These are phyloP conservation scores for Notoglanidium macrostoma DNA, from an alignment of 2,797 vertebrate genomes.

Conservation along the genomic window DNA sequence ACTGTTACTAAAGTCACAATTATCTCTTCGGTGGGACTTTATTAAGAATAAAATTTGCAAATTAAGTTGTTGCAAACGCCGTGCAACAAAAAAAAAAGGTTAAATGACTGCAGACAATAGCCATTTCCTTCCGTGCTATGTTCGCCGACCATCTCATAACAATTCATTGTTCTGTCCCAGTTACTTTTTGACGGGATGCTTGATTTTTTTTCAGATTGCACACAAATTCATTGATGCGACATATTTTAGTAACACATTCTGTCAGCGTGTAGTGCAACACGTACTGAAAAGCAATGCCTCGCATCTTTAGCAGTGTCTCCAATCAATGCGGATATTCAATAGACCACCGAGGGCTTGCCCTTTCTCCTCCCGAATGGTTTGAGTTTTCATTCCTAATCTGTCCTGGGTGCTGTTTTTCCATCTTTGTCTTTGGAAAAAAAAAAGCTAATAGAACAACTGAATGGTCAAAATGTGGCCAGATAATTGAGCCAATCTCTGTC, in stretches of 20 bases:
- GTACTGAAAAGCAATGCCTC: background rate
- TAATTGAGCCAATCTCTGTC: slow-evolving; percentile 73
- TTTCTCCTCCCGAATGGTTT: slow-evolving; percentile 20
- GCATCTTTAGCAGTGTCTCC: slow-evolving; percentile 2
- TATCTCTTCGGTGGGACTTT: slow-evolving; percentile 98
- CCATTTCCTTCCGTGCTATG: slow-evolving; percentile 62
- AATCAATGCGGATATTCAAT: slow-evolving; percentile 34
- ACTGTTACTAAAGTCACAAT: slow-evolving; percentile 99
- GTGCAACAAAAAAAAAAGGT: slow-evolving; percentile 51
- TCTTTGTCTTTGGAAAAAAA: background rate
- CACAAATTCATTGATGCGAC: slow-evolving; percentile 64
- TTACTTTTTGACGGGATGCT: slow-evolving; percentile 30
- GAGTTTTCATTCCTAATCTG: slow-evolving; percentile 33
- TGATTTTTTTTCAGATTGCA: slow-evolving; percentile 58
- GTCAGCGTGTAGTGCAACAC: slow-evolving; percentile 17
- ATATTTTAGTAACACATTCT: slow-evolving; percentile 31
- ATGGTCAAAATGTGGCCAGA: slow-evolving; percentile 63
- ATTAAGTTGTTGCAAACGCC: slow-evolving; percentile 91
- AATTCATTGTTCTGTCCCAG: slow-evolving; percentile 69
- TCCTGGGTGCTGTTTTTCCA: slow-evolving; percentile 9
- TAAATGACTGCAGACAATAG: slow-evolving; percentile 63
- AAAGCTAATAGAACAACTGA: slow-evolving; percentile 51
- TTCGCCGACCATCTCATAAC: slow-evolving; percentile 68
- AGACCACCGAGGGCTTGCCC: slow-evolving; percentile 21
- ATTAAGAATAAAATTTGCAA: slow-evolving; percentile 96